Base-by-base conservation (phyloP, 2,797 vertebrate species). In the Anabacerthia variegaticeps region DNA sequence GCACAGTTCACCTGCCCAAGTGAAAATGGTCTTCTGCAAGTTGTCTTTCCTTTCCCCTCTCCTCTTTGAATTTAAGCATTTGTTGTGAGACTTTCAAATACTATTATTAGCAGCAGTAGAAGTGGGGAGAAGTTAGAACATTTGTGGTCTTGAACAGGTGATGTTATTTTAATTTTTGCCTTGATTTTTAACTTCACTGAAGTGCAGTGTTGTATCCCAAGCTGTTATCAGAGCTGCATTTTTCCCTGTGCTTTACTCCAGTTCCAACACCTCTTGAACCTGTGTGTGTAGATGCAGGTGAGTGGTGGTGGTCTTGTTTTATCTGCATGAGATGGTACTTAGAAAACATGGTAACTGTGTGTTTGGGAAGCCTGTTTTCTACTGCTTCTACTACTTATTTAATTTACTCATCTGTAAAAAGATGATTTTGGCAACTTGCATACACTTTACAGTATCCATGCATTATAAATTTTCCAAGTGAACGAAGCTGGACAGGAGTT, bases 301-400 rank as follows among this genome's bases (percentile, higher is more conserved):
- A 88, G 32, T 49, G 43, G 6, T 61, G 37, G 4, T 77, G 72
- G 13, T 56, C 19, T 34, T 66, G 48, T 67, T 91, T 90, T 73
- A n/a, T 37, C 12, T 28, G 54, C 6, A 0, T 61, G 90, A 65
- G 19, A 12, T 63, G 20, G 16, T 39, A 23, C 41, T 68, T 71
- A 39, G 14, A 43, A 52, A 62, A 8, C 13, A 3, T 26, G 16
- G 8, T 66, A 46, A 59, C 51, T 0, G 0, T 20, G 17, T 76
- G 34, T 46, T 88, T 59, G 65, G 48, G 36, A 73, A 77, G 48
- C 39, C 43, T 73, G 14, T 59, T 88, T 59, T 4, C 36, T 71
- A 7, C 20, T 30, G 34, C 63, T 71, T 81, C 36, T 71, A 6
- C 20, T 30, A 32, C 55, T 71, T 78, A 51, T 18, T 76, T 72